Evolutionary conservation across 2,888 invertebrate genomes (phyloP), one percentile per base, ranked within the genome.

Genomic region (Drosophila neotestacea): DNA sequence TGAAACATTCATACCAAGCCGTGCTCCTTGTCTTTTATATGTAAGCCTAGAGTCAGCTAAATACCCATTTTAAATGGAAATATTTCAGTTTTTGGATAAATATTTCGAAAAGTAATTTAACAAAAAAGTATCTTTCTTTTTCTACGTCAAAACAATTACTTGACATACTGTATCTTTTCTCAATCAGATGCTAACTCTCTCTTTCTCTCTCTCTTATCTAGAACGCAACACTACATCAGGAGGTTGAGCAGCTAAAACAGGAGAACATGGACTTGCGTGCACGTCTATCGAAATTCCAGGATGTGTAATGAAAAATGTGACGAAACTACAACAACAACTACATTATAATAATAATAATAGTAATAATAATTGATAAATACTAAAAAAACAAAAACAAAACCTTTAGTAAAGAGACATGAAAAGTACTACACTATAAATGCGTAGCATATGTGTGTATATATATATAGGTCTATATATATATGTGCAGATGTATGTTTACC

Each of bases 221-320:
- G 97, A 97, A 97, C 92, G 95, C 97, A 94, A 96, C 96, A 91
- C 94, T 97, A 92, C 96, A 97, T 91, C 97, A 97, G 94, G 97
- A 97, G 93, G 94, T 97, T 92, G 97, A 97, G 93, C 95, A 97
- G 93, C 94, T 97, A 93, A 97, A 97, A 94, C 97, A 97, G 94
- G 97, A 97, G 93, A 97, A 97, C 93, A 95, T 96, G 94, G 95
- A 97, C 93, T 94, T 97, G 93, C 96, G 97, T 93, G 97, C 97
- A 93, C 96, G 97, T 94, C 94, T 97, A 93, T 95, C 97, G 91
- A 97, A 97, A 94, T 96, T 95, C 94, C 96, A 96, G 94, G 96
- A 96, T 93, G 96, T 96, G 93, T 92, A 92, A 92, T 92, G 48
- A 63, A 46, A 67, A 65, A 73, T 73, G 73, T 73, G 79, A 70